Conservation (phyloP, 2,888 invertebrate genomes). For the Xestoiulus laeticollis region DNA sequence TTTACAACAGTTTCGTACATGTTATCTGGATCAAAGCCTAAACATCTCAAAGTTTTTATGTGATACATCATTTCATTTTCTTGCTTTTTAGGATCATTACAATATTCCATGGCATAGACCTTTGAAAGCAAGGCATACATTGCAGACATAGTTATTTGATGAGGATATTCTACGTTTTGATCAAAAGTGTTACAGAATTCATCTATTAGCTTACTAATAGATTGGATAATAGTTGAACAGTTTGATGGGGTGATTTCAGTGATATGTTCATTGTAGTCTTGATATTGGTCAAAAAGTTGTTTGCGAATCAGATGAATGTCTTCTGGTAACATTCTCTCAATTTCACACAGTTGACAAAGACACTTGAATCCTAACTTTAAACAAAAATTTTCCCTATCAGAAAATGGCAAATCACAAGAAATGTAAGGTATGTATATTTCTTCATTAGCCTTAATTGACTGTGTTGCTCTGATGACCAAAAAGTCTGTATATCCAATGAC, state of each 20-base stretch:
- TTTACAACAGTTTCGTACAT: neutral
- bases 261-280: too few relatives aligned
- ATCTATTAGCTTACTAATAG: too few relatives aligned
- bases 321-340: neutral
- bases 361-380: neutral
- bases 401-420: neutral
- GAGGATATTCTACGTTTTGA: neutral
- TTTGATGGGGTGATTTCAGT: too few relatives aligned
- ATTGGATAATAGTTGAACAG: too few relatives aligned
- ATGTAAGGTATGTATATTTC: neutral
- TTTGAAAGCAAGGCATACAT: neutral
- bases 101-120: fast-evolving
- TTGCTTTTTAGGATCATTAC: neutral
- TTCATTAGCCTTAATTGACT: neutral
- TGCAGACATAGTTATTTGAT: neutral
- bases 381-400: neutral
- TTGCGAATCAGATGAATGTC: neutral
- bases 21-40: neutral
- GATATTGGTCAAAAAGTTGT: too few relatives aligned
- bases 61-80: neutral
- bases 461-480: neutral
- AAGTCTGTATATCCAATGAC: neutral
- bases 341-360: neutral
- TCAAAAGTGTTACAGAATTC: too few relatives aligned
- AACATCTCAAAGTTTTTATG: neutral